Base-by-base conservation (phyloP, 2,113 vertebrate species). In the Pithys albifrons region DNA sequence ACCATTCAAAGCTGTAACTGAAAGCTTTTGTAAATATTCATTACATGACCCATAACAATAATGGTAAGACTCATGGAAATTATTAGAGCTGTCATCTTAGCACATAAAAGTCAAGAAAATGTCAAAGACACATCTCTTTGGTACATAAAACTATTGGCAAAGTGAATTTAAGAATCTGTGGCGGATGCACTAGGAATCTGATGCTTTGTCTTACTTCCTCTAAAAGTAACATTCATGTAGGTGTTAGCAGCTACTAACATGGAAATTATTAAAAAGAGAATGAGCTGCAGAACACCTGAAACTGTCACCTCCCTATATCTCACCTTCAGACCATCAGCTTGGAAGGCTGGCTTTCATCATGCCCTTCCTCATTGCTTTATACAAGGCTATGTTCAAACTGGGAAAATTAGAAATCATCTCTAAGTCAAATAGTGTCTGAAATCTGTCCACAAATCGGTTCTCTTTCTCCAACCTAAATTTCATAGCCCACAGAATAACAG, bases 401-500 rank as follows among this genome's bases (percentile, higher is more conserved):
- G 99, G 99, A 54, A 99, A 98, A 97, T 98, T 82, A 19, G 98
- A 99, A 89, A 99, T 93, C 95, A 98, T 98, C 81, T 99, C 98
- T 66, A 99, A 52, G 66, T 99, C 95, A 97, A 99, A 99, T n/a
- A 96, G 87, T 20, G 95, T 96, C 93, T 97, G 97, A 96, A 99
- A 99, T 77, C 97, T 98, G 51, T 97, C 98, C 80, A 99, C 98
- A 83, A 99, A 99, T 76, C 94, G 92, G 92, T 99, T 99, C 83
- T 99, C 99, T 7, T 96, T 98, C 72, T 99, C 98, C 88, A 99
- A 65, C 9, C 99, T 98, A 96, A 99, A 99, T 87, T 98, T 98
- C 99, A 99, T 99, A 45, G 98, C 99, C 99, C 99, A 99, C 33
- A 99, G 95, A 93, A 99, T 99, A 96, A 98, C 43, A 4, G 99